Evolutionary conservation across 2,113 vertebrate genomes (phyloP).

Genomic region (Chelonoidis abingdonii): DNA sequence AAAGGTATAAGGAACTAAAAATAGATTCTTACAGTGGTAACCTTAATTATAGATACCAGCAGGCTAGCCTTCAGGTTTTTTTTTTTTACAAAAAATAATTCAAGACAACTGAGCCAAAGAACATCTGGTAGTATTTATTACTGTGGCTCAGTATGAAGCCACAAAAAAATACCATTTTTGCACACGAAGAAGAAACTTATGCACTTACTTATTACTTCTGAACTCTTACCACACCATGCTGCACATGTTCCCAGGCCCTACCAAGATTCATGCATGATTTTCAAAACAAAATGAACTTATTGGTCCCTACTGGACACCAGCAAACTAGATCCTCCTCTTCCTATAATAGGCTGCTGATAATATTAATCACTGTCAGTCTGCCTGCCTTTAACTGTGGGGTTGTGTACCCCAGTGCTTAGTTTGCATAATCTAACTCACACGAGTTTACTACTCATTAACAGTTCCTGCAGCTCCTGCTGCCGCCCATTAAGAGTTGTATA

Average conservation of each 20-base stretch:
- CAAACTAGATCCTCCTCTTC: background rate
- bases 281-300: accelerated
- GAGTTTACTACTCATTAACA: too few species aligned
- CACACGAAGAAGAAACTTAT: background rate
- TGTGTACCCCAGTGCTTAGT: too few species aligned
- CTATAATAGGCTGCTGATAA: background rate
- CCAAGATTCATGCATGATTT: background rate
- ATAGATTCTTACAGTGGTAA: background rate
- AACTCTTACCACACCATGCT: background rate
- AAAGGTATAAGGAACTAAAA: background rate
- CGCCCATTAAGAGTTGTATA: too few species aligned
- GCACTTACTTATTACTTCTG: background rate
- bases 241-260: background rate
- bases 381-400: background rate
- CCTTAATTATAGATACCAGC: background rate
- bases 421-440: too few species aligned
- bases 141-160: background rate
- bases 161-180: background rate
- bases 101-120: accelerated
- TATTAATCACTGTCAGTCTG: background rate
- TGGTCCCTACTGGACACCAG: accelerated
- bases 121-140: background rate
- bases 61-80: background rate
- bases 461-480: too few species aligned
- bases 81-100: accelerated